Evolutionary conservation across 2,113 vertebrate species (phyloP).

Genomic region (Antechinus stuartii): DNA sequence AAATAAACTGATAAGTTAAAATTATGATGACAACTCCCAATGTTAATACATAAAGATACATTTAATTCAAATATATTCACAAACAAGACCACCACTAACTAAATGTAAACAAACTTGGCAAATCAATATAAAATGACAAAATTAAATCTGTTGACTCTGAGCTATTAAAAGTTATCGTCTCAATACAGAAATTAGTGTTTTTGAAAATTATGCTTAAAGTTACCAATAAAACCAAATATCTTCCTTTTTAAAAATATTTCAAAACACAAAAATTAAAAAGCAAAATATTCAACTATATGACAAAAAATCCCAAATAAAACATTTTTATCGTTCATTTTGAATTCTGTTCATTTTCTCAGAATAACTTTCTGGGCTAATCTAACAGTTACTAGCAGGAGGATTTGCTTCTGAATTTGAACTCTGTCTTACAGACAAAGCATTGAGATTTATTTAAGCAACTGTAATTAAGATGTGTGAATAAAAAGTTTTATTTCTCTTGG

Average conservation of each 20-base stretch:
- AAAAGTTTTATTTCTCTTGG: not conserved
- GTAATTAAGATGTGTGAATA: not conserved
- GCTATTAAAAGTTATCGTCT: not conserved
- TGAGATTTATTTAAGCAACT: not conserved
- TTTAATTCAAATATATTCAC: not conserved
- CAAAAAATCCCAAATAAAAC: not conserved
- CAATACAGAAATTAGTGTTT: not conserved
- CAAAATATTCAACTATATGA: not conserved
- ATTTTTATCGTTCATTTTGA: conserved; percentile 52
- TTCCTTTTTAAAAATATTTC: not conserved
- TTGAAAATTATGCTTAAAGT: not conserved
- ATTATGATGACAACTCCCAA: conserved; percentile 2
- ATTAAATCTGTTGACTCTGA: not conserved
- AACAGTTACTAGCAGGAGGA: conserved; percentile 16
- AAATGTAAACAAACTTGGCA: not conserved
- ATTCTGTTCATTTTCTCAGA: conserved; percentile 41
- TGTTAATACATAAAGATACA: not conserved
- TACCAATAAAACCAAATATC: not conserved
- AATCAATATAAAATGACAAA: not conserved
- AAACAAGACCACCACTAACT: not conserved
- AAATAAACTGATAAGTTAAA: conserved; percentile 14
- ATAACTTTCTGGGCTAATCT: conserved; percentile 1
- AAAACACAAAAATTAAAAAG: not conserved
- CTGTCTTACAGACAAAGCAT: not conserved
- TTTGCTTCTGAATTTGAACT: conserved; percentile 33